Percentiles rank a stretch among this genome's conserved stretches.
Conservation (phyloP, 2,888 invertebrate species). For the Andrena camellia region DNA sequence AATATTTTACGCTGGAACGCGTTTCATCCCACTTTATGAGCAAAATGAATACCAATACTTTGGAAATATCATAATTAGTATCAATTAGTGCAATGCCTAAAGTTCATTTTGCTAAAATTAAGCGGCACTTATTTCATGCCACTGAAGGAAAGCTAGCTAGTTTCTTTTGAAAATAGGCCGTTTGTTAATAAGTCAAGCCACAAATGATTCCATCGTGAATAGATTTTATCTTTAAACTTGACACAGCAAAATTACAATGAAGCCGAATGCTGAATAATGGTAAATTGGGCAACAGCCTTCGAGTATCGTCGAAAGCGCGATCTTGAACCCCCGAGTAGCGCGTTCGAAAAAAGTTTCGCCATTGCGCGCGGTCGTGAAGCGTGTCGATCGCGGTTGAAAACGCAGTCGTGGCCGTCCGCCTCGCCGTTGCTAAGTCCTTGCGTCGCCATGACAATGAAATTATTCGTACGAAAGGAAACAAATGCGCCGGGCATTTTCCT, state of each 20-base stretch:
- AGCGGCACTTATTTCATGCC: too few relatives aligned
- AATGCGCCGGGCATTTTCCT: conserved; percentile 15
- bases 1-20: conserved; percentile 26
- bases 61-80: too few relatives aligned
- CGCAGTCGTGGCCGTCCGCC: neutral
- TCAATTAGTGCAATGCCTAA: too few relatives aligned
- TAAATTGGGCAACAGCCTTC: neutral
- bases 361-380: conserved; percentile 20
- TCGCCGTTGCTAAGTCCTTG: conserved; percentile 16
- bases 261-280: too few relatives aligned
- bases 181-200: too few relatives aligned
- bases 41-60: neutral
- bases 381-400: conserved; percentile 28
- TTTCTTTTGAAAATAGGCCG: too few relatives aligned
- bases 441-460: conserved; percentile 51
- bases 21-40: neutral
- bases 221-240: too few relatives aligned
- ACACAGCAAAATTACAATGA: too few relatives aligned
- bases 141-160: too few relatives aligned
- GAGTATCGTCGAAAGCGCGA: neutral
- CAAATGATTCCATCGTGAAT: too few relatives aligned
- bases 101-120: too few relatives aligned
- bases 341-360: conserved; percentile 7
- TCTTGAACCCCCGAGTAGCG: conserved; percentile 13
- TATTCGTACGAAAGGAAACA: conserved; percentile 25